Base-by-base conservation (phyloP, 1,140 invertebrate genomes). In the Pseudachorutes palmiensis region DNA sequence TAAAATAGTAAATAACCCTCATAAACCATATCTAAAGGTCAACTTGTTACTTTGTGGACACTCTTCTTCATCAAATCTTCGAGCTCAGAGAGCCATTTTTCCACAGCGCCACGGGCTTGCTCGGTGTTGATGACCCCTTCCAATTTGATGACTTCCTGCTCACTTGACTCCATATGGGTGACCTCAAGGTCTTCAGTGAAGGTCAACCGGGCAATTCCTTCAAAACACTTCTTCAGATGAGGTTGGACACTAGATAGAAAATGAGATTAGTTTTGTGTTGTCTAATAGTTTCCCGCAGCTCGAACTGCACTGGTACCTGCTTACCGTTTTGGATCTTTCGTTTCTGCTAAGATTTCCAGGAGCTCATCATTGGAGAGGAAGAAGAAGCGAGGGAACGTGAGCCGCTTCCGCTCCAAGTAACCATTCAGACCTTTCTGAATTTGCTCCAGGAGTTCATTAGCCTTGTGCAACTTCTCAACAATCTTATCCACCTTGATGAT, bases 211-310 rank as follows among this genome's bases (percentile, higher is more conserved):
- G 88, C 88, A 69, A 98, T 96, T 30, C 94, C 91, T 79, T 94
- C 90, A 79, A 96, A 97, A 78, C 93, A 97, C 76, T 98, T 98
- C 82, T 95, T 97, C 62, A 98, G 80, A 83, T 97, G 93, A n/a
- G 92, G 93, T 77, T 97, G 94, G n/a, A 98, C 92, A 70, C 89
- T 88, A 59, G 22, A 57, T 30, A 68, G 26, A 57, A 49, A 28
- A 3, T 24, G 2, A 31, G 16, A 33, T 36, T 28, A 48, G 49
- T 48, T 64, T 49, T 64, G 48, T 64, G n/a, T 63, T 14, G 16
- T 19, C 30, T n/a, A 58, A 22, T n/a, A n/a, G n/a, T n/a, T n/a
- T n/a, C n/a, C n/a, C n/a, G n/a, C n/a, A n/a, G 55, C 55, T 57
- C 28, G 55, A n/a, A n/a, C n/a, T n/a, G n/a, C n/a, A n/a, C n/a